Conservation (phyloP, 35 echinoderm and acorn worm genomes). For the Apostichopus japonicus region DNA sequence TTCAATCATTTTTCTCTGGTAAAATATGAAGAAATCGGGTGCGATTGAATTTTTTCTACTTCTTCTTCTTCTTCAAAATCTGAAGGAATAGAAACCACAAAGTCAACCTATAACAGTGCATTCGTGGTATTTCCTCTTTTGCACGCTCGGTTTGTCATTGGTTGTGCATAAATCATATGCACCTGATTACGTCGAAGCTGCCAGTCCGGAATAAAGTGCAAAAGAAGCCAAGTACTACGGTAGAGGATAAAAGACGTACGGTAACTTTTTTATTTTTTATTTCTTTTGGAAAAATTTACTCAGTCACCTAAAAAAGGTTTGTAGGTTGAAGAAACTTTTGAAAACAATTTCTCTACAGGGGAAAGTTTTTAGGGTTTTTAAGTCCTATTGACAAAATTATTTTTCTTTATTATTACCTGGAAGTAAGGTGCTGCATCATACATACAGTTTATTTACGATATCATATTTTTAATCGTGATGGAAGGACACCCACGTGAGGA, state of each 20-base stretch:
- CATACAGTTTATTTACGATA: too few relatives aligned
- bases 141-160: slow-evolving; percentile 31
- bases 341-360: too few relatives aligned
- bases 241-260: neutral
- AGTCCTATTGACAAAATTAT: too few relatives aligned
- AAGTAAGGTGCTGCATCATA: too few relatives aligned
- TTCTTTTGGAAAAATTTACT: neutral
- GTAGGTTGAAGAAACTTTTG: too few relatives aligned
- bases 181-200: slow-evolving; percentile 42
- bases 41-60: neutral
- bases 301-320: neutral
- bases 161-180: slow-evolving; percentile 54
- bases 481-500: too few relatives aligned
- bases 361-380: too few relatives aligned
- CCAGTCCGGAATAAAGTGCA: slow-evolving; percentile 48
- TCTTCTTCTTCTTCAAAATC: neutral
- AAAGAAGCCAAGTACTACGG: slow-evolving; percentile 23
- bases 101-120: neutral
- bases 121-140: neutral
- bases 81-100: slow-evolving; percentile 19
- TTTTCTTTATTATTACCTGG: too few relatives aligned
- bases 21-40: neutral
- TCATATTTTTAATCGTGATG: too few relatives aligned
- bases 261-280: neutral
- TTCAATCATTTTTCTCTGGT: neutral